phyloP scores from a whole-genome alignment of 2,888 invertebrate genomes.

The Celastrina argiolus region DNA sequence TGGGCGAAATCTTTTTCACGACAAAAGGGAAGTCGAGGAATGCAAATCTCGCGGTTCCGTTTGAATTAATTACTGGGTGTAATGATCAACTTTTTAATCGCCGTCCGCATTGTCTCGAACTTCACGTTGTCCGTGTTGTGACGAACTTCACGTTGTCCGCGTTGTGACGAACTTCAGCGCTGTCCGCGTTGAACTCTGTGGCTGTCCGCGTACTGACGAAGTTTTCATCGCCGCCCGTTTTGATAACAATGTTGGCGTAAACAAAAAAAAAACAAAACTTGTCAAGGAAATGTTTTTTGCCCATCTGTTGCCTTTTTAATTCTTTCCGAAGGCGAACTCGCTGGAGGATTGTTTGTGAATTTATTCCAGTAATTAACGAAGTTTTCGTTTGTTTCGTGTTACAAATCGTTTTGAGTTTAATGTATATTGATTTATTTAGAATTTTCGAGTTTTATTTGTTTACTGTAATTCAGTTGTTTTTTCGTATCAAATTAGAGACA shows the following conservation, averaged over 20 bases:
- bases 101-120: conserved; percentile 26
- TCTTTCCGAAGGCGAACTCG: conserved; percentile 59
- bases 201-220: not conserved
- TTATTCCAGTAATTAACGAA: conserved; percentile 70
- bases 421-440: conserved; percentile 19
- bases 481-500: conserved; percentile 34
- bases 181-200: not conserved
- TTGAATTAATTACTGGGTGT: conserved; percentile 77
- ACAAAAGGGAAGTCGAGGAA: conserved; percentile 60
- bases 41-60: conserved; percentile 58
- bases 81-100: conserved; percentile 73
- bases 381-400: conserved; percentile 17
- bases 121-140: not conserved
- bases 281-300: conserved; percentile 73
- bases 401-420: conserved; percentile 6
- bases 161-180: not conserved
- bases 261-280: conserved; percentile 74
- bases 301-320: conserved; percentile 49
- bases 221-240: conserved; percentile 35
- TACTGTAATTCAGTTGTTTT: conserved; percentile 53
- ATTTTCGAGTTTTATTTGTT: conserved; percentile 8
- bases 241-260: conserved; percentile 73
- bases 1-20: conserved; percentile 49
- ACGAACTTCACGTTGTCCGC: not conserved
- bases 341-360: conserved; percentile 64